Conservation (phyloP, 2,888 invertebrate genomes). For the Periphyllus acericola region DNA sequence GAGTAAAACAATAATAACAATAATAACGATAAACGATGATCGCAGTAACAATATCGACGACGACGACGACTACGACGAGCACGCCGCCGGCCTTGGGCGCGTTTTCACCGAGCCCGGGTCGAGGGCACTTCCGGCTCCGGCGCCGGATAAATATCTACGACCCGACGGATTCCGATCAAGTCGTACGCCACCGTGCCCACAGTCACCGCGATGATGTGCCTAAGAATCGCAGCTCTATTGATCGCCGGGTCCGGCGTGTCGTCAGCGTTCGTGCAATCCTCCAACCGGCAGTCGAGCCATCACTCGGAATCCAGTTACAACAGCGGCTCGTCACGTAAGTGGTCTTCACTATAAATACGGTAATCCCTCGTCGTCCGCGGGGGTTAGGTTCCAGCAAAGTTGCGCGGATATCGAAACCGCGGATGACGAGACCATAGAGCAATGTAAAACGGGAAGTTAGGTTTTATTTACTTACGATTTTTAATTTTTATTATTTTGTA, state of each 20-base stretch:
- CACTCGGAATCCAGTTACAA: slow-evolving; percentile 35
- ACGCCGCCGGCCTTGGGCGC: slow-evolving; percentile 23
- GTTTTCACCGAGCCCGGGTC: slow-evolving; percentile 49
- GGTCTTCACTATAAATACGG: too few relatives aligned
- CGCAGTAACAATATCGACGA: neutral
- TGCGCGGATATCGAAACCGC: too few relatives aligned
- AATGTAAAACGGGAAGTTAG: too few relatives aligned
- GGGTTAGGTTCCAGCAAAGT: too few relatives aligned
- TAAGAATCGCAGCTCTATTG: neutral
- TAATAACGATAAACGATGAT: neutral
- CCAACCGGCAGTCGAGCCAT: slow-evolving; percentile 19
- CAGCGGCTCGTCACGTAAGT: slow-evolving; percentile 42
- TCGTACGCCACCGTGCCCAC: neutral
- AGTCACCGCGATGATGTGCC: slow-evolving; percentile 16
- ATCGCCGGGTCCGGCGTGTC: slow-evolving; percentile 1
- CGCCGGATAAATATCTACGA: slow-evolving; percentile 24
- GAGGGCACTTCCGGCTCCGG: slow-evolving; percentile 43
- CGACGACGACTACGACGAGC: neutral
- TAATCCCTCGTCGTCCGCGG: too few relatives aligned
- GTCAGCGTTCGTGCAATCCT: slow-evolving; percentile 1
- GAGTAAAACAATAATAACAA: too few relatives aligned
- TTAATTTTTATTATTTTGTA: too few relatives aligned
- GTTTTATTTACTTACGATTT: too few relatives aligned
- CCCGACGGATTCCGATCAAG: slow-evolving; percentile 3
- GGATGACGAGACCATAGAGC: too few relatives aligned